Evolutionary conservation across 2,888 invertebrate species (phyloP).

Genomic region (Nycteola revayana): DNA sequence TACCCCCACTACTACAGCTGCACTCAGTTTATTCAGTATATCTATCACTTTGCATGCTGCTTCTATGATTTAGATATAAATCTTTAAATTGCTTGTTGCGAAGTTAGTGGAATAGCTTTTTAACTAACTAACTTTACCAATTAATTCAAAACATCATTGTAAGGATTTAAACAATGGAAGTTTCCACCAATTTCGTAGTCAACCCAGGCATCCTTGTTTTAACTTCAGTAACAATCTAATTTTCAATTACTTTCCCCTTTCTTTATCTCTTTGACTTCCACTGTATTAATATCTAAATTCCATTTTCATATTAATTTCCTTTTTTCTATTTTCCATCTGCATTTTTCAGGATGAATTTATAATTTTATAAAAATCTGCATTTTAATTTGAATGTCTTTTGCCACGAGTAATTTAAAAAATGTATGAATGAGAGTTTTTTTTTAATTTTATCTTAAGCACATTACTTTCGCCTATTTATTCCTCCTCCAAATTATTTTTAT

Average conservation of each 20-base stretch:
- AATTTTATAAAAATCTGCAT: slow-evolving; percentile 52
- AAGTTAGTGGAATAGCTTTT: slow-evolving; percentile 46
- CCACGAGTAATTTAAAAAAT: slow-evolving; percentile 44
- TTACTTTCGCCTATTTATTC: slow-evolving; percentile 64
- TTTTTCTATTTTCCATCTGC: slow-evolving; percentile 52
- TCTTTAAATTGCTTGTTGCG: slow-evolving; percentile 42
- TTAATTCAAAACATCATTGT: slow-evolving; percentile 5
- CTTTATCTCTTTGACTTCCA: slow-evolving; percentile 53
- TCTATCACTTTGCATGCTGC: slow-evolving; percentile 78
- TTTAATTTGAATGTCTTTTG: slow-evolving; percentile 56
- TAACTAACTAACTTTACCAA: slow-evolving; percentile 6
- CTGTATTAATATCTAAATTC: slow-evolving; percentile 48
- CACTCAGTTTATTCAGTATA: slow-evolving; percentile 69
- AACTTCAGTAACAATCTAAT: slow-evolving; percentile 62
- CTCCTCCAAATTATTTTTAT: slow-evolving; percentile 58
- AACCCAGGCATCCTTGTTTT: slow-evolving; percentile 59
- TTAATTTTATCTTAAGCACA: slow-evolving; percentile 55
- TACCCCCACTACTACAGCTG: slow-evolving; percentile 67
- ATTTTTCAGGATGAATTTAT: slow-evolving; percentile 49
- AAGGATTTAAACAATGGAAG: too few species aligned
- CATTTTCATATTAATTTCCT: slow-evolving; percentile 51
- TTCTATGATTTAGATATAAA: slow-evolving; percentile 69
- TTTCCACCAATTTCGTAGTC: slow-evolving; percentile 54
- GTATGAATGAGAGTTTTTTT: slow-evolving; percentile 54
- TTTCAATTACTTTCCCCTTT: slow-evolving; percentile 59